Base-by-base conservation (phyloP, 1,140 invertebrate genomes). In the Agrypnia vestita region DNA sequence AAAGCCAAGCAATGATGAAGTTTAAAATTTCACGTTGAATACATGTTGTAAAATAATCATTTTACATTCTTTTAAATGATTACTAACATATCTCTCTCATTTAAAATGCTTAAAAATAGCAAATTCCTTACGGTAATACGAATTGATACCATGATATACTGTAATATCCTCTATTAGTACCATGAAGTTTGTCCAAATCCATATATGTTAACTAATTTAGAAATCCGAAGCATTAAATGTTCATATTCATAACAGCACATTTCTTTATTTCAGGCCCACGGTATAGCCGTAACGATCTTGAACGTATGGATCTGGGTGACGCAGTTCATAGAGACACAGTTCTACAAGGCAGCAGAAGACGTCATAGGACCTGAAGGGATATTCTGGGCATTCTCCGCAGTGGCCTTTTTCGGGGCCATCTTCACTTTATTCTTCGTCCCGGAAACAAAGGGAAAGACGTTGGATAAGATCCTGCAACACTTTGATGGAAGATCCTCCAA, bases 401-500 rank as follows among this genome's bases (percentile, higher is more conserved):
- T 83, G 11, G 69, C 76, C 10, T 15, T 80, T n/a, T 47, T 76
- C 12, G 82, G 82, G 4, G 21, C 51, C 15, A n/a, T 83, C 8
- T 74, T 78, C 56, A 78, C 76, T 8, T 6, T 74, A 7, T 17
- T 78, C n/a, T 17, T 62, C 19, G 51, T 81, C n/a, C 80, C 80
- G 15, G 80, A 81, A 47, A 81, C 80, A 15, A 81, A 75, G 56
- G 80, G 80, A 11, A 81, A 78, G 13, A 55, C 74, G 1, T 43
- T 78, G 9, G 79, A 72, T 7, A 43, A 76, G 25, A 80, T 80
- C 13, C 47, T 80, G 43, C 55, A 46, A 21, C 25, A 67, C 19
- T 77, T 77, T 19, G 75, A 67, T 17, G n/a, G 15, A 35, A 64
- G 59, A 25, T 4, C 47, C 10, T 19, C 49, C 17, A 13, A 71